phyloP scores from a whole-genome alignment of 1,140 invertebrate species.

The Apis dorsata region DNA sequence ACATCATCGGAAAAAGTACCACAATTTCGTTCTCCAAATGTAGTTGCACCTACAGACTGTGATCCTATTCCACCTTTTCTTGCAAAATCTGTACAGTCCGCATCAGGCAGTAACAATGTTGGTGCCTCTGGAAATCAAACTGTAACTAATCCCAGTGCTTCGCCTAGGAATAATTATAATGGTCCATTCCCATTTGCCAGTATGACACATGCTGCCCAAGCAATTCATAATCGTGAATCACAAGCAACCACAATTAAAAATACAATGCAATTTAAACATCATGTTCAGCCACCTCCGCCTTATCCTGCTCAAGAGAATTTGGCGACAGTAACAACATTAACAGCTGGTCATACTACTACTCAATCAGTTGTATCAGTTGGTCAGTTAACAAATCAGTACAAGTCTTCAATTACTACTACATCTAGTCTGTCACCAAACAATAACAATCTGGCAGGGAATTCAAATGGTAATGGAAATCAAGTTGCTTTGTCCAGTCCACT shows the following conservation, averaged over 20 bases:
- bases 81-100: conserved; percentile 72
- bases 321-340: conserved; percentile 63
- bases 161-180: conserved; percentile 80
- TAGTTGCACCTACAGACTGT: conserved; percentile 89
- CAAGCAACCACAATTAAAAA: conserved; percentile 73
- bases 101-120: conserved; percentile 66
- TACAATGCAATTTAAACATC: conserved; percentile 79
- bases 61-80: conserved; percentile 81
- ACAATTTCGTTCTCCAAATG: conserved; percentile 90
- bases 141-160: conserved; percentile 64
- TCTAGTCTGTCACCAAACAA: conserved; percentile 75
- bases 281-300: conserved; percentile 77
- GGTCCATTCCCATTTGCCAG: conserved; percentile 91
- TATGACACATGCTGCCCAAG: conserved; percentile 91
- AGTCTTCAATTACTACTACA: conserved; percentile 67
- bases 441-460: conserved; percentile 60
- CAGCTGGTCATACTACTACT: conserved; percentile 68
- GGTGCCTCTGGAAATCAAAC: conserved; percentile 64
- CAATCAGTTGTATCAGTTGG: conserved; percentile 67
- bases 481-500: conserved; percentile 92
- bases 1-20: conserved; percentile 75
- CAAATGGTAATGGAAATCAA: conserved; percentile 77
- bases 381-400: conserved; percentile 70
- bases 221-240: conserved; percentile 80
- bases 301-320: conserved; percentile 76